Conservation (phyloP, 2,113 vertebrate species). For the Apteryx mantelli region DNA sequence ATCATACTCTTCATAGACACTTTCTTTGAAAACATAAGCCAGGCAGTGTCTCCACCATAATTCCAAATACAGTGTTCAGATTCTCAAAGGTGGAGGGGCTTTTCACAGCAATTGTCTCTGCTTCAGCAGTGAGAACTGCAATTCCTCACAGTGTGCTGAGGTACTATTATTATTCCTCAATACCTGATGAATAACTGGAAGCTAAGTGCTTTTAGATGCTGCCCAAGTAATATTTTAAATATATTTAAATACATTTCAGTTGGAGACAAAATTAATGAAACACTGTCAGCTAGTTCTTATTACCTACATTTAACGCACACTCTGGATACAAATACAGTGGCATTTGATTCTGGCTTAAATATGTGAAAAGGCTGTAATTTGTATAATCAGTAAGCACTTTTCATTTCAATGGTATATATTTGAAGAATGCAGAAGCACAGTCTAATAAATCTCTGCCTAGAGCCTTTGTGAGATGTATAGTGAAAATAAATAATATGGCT, state of each 20-base stretch:
- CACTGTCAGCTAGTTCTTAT: neutral
- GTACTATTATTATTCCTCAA: slow-evolving; percentile 43
- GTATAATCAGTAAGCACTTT: neutral
- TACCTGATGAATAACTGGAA: slow-evolving; percentile 33
- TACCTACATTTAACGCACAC: neutral
- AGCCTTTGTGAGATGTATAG: neutral
- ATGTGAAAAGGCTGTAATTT: neutral
- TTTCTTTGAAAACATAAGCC: neutral
- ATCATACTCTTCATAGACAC: neutral
- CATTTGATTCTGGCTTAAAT: neutral
- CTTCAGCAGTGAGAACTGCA: neutral
- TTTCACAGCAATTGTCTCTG: slow-evolving; percentile 21
- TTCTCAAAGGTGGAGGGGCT: neutral
- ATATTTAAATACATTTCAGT: neutral
- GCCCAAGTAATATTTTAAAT: slow-evolving; percentile 29
- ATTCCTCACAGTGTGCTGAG: neutral
- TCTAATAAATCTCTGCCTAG: neutral
- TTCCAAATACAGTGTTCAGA: neutral
- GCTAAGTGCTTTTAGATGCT: neutral
- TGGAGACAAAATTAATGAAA: slow-evolving; percentile 14
- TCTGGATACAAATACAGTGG: neutral
- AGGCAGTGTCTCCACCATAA: neutral
- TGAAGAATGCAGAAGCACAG: neutral
- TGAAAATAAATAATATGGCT: neutral
- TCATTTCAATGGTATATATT: neutral